Base-by-base conservation (phyloP, 92 coral and sea anemone genomes). In the Epizoanthus ramosus region DNA sequence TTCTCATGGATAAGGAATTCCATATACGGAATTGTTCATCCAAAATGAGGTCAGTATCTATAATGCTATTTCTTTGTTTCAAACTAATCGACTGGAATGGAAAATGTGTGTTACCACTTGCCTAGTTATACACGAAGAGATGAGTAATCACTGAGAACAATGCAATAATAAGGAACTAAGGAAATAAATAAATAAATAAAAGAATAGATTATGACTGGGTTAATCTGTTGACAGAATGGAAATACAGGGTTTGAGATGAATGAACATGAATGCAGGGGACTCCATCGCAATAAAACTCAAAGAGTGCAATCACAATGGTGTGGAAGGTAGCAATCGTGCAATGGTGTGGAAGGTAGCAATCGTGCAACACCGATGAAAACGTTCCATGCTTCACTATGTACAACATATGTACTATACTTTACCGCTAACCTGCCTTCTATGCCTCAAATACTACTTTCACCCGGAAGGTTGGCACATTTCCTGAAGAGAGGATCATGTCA, bases 391-490 rank as follows among this genome's bases (percentile, higher is more conserved):
- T 63, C 68, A 63, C 28, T 3, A 25, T 25, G 23, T 37, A 23
- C 24, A 1, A 10, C 1, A 64, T 10, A 50, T 14, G 4, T 33
- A 41, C 71, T 23, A 59, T 61, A 33, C 52, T 33, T 59, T n/a
- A 77, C 50, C 39, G 71, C 82, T 77, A 61, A 61, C 81, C 81
- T 76, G 82, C 47, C 37, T 77, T 64, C 41, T 23, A 10, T 75
- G 58, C 59, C 80, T 75, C 80, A 75, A 43, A 77, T 77, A 60
- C 70, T 77, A 77, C 82, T 77, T 57, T 77, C 82, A 18, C 82
- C 82, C 12, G 82, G 82, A 61, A 77, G 71, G 69, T 41, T 77
- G 65, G 23, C 82, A 39, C 65, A 77, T 77, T 63, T 77, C 82
- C 82, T 77, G 37, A 61, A 60, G 82, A 77, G 58, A 77, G 65